Evolutionary conservation across 1,140 invertebrate species (phyloP).

Genomic region (Bombus picipes): DNA sequence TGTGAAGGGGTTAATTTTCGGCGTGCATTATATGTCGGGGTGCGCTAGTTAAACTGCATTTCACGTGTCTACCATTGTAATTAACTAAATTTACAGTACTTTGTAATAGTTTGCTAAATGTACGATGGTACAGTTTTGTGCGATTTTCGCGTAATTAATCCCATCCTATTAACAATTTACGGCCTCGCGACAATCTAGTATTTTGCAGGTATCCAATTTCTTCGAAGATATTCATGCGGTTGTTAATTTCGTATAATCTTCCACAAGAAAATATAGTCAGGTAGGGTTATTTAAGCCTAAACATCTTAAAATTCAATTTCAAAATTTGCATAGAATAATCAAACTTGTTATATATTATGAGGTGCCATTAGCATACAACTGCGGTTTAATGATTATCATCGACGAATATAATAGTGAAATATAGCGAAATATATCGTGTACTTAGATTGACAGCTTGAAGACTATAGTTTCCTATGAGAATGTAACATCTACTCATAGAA

Average conservation of each 20-base stretch:
- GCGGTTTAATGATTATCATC: too few species aligned
- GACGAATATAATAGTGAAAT: too few species aligned
- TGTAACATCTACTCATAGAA: too few species aligned
- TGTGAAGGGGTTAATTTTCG: background rate
- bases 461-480: too few species aligned
- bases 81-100: conserved; percentile 19
- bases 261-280: background rate
- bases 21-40: background rate
- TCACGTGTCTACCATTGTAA: conserved; percentile 9
- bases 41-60: background rate
- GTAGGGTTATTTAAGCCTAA: too few species aligned
- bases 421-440: too few species aligned
- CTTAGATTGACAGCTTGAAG: too few species aligned
- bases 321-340: too few species aligned
- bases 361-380: too few species aligned
- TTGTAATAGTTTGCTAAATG: conserved; percentile 1
- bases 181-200: too few species aligned
- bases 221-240: background rate
- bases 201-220: background rate
- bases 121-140: background rate
- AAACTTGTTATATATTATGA: too few species aligned
- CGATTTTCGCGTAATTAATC: background rate
- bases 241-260: background rate
- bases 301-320: too few species aligned
- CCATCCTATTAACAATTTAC: background rate